Conservation (phyloP, 2,113 vertebrate species). For the Crotophaga sulcirostris region DNA sequence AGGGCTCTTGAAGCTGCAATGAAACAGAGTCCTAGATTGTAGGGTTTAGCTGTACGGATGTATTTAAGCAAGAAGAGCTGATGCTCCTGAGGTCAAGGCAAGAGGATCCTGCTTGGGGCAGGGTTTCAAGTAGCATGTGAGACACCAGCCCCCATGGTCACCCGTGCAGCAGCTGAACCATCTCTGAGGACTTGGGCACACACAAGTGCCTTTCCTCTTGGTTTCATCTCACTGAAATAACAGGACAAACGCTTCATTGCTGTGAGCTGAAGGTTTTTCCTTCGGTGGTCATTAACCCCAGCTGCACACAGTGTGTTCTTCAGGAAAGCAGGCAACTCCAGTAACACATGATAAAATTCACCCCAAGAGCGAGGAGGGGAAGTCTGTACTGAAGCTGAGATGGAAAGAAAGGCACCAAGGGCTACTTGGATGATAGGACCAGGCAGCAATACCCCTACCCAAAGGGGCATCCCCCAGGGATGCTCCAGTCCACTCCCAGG, state of each 20-base stretch:
- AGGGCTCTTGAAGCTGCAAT: background rate
- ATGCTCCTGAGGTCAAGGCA: background rate
- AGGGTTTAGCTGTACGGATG: background rate
- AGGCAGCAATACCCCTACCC: background rate
- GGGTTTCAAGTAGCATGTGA: rapidly evolving
- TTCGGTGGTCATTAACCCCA: background rate
- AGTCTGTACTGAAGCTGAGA: rapidly evolving
- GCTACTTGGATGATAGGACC: background rate
- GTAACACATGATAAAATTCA: background rate
- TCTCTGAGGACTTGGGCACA: background rate
- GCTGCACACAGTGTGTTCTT: background rate
- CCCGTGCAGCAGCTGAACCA: background rate
- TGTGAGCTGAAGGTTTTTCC: background rate
- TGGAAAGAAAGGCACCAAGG: rapidly evolving
- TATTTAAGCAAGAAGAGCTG: background rate
- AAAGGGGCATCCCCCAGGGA: background rate
- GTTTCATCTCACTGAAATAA: background rate
- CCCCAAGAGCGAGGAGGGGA: background rate
- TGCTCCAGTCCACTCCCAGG: background rate
- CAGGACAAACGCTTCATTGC: background rate
- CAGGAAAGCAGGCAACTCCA: background rate
- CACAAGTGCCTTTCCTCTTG: background rate
- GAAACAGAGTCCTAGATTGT: background rate
- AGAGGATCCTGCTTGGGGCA: background rate
- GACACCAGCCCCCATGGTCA: background rate